These are phyloP conservation scores for Catharus minimus DNA, from an alignment of 2,113 vertebrate species.

Conservation along the genomic window DNA sequence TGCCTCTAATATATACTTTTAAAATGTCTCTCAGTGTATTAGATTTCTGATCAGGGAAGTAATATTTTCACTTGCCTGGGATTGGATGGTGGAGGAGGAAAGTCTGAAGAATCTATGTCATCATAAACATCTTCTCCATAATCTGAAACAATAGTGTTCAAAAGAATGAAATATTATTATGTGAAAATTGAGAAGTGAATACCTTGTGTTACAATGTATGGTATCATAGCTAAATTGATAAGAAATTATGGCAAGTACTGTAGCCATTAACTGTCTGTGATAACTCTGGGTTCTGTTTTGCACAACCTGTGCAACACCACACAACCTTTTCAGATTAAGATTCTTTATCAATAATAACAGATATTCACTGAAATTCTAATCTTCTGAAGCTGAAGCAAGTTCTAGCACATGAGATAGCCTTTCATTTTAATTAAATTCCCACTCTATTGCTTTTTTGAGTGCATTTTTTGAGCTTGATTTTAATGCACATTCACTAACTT, in stretches of 20 bases:
- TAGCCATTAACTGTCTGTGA: neutral
- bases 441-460: neutral
- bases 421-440: neutral
- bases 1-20: neutral
- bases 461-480: neutral
- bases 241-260: neutral
- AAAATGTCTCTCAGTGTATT: neutral
- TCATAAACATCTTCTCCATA: slow-evolving; percentile 84
- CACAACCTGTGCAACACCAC: neutral
- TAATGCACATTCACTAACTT: neutral
- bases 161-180: neutral
- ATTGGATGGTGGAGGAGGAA: slow-evolving; percentile 65
- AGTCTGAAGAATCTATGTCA: slow-evolving; percentile 81
- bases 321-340: neutral
- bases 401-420: neutral
- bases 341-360: neutral
- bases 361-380: neutral
- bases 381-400: neutral
- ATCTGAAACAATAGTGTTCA: slow-evolving; percentile 47
- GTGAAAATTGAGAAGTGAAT: neutral
- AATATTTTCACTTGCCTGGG: slow-evolving; percentile 72
- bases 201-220: neutral
- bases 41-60: neutral
- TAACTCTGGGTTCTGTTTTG: neutral
- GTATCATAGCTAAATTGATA: neutral